A percentile compares a stretch with the other conserved stretches of the same genome.
phyloP scores from a whole-genome alignment of 2,888 invertebrate genomes.

The Diarsia mendica region DNA sequence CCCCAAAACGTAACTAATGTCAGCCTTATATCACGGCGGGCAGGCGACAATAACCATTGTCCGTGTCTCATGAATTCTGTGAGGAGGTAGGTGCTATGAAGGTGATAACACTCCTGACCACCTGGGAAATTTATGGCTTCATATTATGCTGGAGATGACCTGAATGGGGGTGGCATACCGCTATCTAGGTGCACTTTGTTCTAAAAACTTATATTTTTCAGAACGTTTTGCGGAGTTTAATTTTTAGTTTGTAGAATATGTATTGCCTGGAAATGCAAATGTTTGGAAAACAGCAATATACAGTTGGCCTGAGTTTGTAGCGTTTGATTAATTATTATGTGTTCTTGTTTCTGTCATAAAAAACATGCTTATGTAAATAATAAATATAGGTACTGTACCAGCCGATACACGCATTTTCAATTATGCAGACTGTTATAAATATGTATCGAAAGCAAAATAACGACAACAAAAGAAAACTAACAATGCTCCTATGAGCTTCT shows the following conservation, averaged over 20 bases:
- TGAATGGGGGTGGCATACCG: slow-evolving; percentile 5
- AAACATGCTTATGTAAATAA: neutral
- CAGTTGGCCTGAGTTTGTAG: too few species aligned
- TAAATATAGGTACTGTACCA: neutral
- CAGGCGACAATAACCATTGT: slow-evolving; percentile 77
- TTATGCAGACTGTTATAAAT: neutral
- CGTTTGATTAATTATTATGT: too few species aligned
- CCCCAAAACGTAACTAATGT: slow-evolving; percentile 68
- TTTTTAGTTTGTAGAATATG: neutral
- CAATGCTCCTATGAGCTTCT: slow-evolving; percentile 11
- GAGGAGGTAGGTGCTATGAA: slow-evolving; percentile 51
- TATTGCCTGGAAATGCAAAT: too few species aligned
- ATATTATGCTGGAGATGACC: slow-evolving; percentile 55
- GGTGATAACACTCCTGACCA: slow-evolving; percentile 65
- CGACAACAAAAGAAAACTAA: slow-evolving; percentile 30
- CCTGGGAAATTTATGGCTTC: slow-evolving; percentile 57
- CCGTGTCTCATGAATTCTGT: slow-evolving; percentile 76
- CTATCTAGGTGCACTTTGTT: slow-evolving; percentile 33
- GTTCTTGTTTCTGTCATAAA: neutral
- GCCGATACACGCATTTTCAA: neutral
- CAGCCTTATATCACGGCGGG: slow-evolving; percentile 73
- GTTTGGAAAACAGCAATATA: too few species aligned
- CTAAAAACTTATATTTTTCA: slow-evolving; percentile 30
- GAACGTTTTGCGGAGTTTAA: neutral
- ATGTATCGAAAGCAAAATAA: slow-evolving; percentile 24